These are phyloP conservation scores for Ginglymostoma cirratum DNA, from an alignment of 2,113 vertebrate genomes.

Conservation along the genomic window DNA sequence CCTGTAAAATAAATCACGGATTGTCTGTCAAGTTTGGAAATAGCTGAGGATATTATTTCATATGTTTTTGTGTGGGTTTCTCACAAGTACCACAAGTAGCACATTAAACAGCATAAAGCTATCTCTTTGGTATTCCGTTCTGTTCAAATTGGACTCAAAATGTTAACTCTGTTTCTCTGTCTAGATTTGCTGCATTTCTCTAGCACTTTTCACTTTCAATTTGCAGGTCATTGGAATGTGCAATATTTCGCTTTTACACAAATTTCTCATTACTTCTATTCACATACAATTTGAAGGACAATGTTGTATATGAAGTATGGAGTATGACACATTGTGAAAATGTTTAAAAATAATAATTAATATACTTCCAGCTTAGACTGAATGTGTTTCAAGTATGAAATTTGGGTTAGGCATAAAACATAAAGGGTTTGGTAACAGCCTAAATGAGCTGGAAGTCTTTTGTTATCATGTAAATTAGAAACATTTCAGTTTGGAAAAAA, in stretches of 20 bases:
- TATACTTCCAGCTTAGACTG: no score
- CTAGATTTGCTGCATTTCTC: no score
- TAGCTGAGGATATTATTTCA: not conserved
- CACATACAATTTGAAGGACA: not conserved
- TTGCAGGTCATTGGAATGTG: no score
- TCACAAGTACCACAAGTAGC: not conserved
- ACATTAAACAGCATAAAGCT: not conserved
- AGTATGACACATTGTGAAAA: not conserved
- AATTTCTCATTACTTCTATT: no score
- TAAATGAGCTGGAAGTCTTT: not conserved
- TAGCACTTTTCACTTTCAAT: no score
- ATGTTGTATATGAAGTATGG: not conserved
- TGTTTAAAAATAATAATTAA: not conserved
- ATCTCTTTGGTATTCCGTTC: not conserved
- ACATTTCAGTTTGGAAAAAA: not conserved
- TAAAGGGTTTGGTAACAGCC: not conserved
- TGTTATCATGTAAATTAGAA: not conserved
- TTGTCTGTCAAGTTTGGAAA: not conserved
- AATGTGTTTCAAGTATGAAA: no score
- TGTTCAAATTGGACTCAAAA: no score
- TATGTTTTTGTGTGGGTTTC: not conserved
- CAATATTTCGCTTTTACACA: no score
- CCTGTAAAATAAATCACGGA: conserved; percentile 53
- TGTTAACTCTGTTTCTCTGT: no score
- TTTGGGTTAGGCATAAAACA: no score